Evolutionary conservation across 2,113 vertebrate species (phyloP).

Genomic region (Lampris megalopsis): DNA sequence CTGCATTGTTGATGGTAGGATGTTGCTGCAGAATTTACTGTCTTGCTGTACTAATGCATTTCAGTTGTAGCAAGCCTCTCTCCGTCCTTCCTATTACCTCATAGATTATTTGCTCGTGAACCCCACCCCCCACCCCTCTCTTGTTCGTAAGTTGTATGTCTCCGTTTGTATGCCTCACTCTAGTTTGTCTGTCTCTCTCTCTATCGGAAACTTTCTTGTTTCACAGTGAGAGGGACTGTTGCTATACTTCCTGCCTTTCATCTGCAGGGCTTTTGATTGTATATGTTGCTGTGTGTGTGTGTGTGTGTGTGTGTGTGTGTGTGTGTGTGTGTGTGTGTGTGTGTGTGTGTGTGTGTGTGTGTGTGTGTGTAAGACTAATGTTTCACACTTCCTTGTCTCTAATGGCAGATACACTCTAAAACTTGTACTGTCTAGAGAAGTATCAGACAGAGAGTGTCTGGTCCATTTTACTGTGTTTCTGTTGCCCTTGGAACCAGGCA

Average conservation of each 20-base stretch:
- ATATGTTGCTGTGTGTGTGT: slow-evolving; percentile 5
- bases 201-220: slow-evolving; percentile 47
- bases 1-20: slow-evolving; percentile 8
- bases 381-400: slow-evolving; percentile 33
- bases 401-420: slow-evolving; percentile 7
- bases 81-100: background rate
- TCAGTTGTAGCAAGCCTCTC: background rate
- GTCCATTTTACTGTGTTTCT: background rate
- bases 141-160: background rate
- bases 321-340: slow-evolving; percentile 8
- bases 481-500: background rate
- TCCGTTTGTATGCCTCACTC: slow-evolving; percentile 1
- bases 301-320: slow-evolving; percentile 7
- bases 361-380: slow-evolving; percentile 7
- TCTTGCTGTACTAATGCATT: slow-evolving; percentile 4
- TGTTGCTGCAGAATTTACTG: slow-evolving; percentile 13
- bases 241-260: slow-evolving; percentile 77
- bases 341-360: slow-evolving; percentile 8
- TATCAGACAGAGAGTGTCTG: background rate
- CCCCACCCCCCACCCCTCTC: background rate
- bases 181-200: slow-evolving; percentile 14
- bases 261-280: slow-evolving; percentile 63
- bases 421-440: background rate
- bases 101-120: slow-evolving; percentile 6
- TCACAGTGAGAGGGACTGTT: slow-evolving; percentile 37